Evolutionary conservation across 1,140 invertebrate genomes (phyloP), one percentile per base, ranked within the genome.

Genomic region (Conus betulinus): DNA sequence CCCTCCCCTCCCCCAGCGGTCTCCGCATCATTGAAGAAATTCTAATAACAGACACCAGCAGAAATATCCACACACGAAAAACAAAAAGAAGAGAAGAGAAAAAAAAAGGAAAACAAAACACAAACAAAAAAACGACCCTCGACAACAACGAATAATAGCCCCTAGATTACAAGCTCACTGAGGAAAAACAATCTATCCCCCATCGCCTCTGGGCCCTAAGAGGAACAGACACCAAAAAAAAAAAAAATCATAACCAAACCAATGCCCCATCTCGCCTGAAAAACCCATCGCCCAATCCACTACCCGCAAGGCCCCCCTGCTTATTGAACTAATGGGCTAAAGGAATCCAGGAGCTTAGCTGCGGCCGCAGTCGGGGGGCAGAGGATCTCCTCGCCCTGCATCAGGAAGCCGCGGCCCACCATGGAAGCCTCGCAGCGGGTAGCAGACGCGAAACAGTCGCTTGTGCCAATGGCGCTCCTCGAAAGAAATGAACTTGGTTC

Each of bases 401-500:
- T 99, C 96, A 99, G 99, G 96, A 99, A 99, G 89, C 99, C 99
- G 94, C 98, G 98, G 89, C 99, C 99, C 39, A 99, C 99, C 92
- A 99, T 96, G 79, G 98, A 98, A 81, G 97, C 93, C 94, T 98
- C 97, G 96, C 99, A 99, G 91, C 97, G 97, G 92, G 96, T 99
- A 99, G n/a, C 39, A 39, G 95, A 98, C n/a, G n/a, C 98, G 96
- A 99, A 99, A 96, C 99, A 99, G 95, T 99, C 98, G 95, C 99
- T n/a, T 99, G 96, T 99, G 99, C 99, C 99, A 99, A 96, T 99
- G 99, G 90, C 99, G 97, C 96, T 99, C 98, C 95, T 99, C 99
- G 96, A 99, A 99, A 78, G 98, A 99, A 95, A 99, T 99, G 96
- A 99, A 99, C 92, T 99, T 98, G 74, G 99, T 99, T 93, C 99